Evolutionary conservation across 2,797 vertebrate genomes (phyloP), one percentile per base, ranked within the genome.

Genomic region (Cirrhinus molitorella): DNA sequence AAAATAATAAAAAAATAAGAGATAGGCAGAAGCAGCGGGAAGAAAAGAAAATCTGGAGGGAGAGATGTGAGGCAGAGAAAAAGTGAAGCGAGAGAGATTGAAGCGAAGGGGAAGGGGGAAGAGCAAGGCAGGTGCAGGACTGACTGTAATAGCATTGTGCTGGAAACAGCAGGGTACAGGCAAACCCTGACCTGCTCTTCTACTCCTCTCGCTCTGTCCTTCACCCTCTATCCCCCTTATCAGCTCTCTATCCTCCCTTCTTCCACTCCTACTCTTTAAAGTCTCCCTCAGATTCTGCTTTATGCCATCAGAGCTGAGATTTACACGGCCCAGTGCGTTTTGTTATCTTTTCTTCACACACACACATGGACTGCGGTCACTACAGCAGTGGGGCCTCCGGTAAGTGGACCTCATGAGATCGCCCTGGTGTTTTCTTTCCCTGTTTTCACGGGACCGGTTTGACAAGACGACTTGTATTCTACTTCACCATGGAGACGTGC

Each of bases 41-140:
- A 47, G 13, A 83, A 68, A 53, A 37, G 25, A 80, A 67, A 45
- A 68, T 71, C 82, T 57, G 51, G 45, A 71, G 57, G 34, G 47
- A 77, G 82, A 81, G 57, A 76, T 43, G 28, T 72, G 45, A 59
- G 47, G 68, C 16, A 17, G 34, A 72, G 73, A 65, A 55, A 59
- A 76, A 57, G 71, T 19, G 47, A 43, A 68, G 61, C 59, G 67
- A 68, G 68, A 84, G 70, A 73, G 75, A 21, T 68, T 65, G 34
- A 23, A 76, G 12, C 6, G 10, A 53, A 34, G 13, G n/a, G 72
- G 49, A 61, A 65, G 34, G 40, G 6, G 83, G 89, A 88, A 90
- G 73, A 66, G 28, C 82, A 88, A 89, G 90, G 91, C 92, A 93
- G 92, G 91, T 94, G 92, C 88, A 78, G 70, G 87, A 71, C 63